These are phyloP conservation scores for Hydropotes inermis DNA, from an alignment of 2,113 vertebrate species.

Conservation along the genomic window DNA sequence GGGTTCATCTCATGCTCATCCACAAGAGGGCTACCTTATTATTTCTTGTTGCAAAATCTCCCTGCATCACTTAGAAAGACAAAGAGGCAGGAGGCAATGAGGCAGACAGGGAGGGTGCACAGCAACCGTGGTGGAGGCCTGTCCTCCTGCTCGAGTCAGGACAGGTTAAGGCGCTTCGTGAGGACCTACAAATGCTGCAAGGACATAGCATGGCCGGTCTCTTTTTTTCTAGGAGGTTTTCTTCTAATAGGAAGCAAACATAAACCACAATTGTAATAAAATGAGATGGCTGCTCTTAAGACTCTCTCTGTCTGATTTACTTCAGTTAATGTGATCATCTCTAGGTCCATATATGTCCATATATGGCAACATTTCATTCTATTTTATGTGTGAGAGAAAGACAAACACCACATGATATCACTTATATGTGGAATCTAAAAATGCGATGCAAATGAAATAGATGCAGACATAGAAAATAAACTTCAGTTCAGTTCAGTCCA, in stretches of 20 bases:
- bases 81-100: no score
- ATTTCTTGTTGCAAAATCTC: background rate
- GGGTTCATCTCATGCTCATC: background rate
- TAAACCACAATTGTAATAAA: background rate
- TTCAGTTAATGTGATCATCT: background rate
- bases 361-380: background rate
- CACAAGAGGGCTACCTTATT: constrained; percentile 14
- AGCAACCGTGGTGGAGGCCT: rapidly evolving
- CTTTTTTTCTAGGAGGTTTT: background rate
- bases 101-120: background rate
- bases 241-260: background rate
- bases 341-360: background rate
- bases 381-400: background rate
- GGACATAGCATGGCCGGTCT: rapidly evolving
- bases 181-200: background rate
- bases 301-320: background rate
- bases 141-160: background rate
- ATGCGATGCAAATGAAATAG: background rate
- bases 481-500: background rate
- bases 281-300: rapidly evolving
- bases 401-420: background rate
- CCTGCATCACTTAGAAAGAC: background rate
- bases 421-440: background rate
- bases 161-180: background rate
- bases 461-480: background rate